Conservation (phyloP, 2,888 invertebrate species). For the Petrolisthes manimaculis region DNA sequence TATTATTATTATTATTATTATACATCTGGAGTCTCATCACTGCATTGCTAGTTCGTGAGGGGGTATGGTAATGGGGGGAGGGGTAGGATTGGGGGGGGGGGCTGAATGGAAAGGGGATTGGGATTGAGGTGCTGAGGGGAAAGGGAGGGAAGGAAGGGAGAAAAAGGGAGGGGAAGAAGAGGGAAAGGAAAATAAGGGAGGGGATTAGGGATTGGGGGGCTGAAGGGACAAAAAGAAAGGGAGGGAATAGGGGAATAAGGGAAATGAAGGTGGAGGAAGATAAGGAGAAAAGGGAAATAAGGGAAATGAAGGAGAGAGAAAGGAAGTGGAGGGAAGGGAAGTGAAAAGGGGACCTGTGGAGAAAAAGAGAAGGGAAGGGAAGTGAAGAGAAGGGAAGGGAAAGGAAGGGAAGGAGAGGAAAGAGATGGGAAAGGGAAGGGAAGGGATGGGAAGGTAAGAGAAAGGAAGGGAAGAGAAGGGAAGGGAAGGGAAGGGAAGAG, state of each 20-base stretch:
- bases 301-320: conserved; percentile 25
- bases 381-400: not conserved
- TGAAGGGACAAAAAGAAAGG: not conserved
- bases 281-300: not conserved
- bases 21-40: no score
- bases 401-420: conserved; percentile 2
- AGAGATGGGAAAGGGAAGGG: no score
- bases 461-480: not conserved
- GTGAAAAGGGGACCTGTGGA: not conserved
- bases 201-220: no score
- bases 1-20: no score
- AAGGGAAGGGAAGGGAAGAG: not conserved
- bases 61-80: no score
- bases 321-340: conserved; percentile 33
- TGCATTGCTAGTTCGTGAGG: no score
- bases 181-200: not conserved
- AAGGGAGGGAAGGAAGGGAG: no score
- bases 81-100: no score
- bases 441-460: not conserved
- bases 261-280: not conserved
- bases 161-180: no score
- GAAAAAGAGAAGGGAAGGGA: not conserved
- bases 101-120: no score
- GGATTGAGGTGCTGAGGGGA: no score
- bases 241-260: not conserved